Conservation (phyloP, 2,797 vertebrate genomes). For the Tympanoctomys barrerae region DNA sequence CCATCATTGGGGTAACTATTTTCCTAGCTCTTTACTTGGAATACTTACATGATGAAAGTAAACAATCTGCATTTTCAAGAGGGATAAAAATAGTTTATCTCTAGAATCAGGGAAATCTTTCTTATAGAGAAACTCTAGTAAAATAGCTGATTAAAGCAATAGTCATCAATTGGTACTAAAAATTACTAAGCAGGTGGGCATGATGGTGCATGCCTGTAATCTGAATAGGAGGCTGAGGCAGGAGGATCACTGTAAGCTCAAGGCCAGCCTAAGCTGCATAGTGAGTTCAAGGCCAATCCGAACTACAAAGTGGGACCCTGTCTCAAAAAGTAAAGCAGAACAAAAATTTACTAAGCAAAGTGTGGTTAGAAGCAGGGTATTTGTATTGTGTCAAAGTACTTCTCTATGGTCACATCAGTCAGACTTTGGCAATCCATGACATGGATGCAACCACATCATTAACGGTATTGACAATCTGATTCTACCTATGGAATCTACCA, state of each 20-base stretch:
- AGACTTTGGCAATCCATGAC: constrained; percentile 4
- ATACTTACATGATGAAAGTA: constrained; percentile 41
- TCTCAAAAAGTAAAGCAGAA: not conserved
- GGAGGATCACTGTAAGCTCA: not conserved
- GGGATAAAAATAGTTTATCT: not conserved
- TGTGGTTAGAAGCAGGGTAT: not conserved
- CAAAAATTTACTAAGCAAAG: constrained; percentile 57
- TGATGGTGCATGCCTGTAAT: not conserved
- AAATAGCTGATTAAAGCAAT: constrained; percentile 63
- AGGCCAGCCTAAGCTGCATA: not conserved
- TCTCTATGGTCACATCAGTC: not conserved
- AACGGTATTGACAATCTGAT: not conserved
- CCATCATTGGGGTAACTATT: constrained; percentile 4
- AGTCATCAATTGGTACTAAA: constrained; percentile 14
- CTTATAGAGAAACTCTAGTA: constrained; percentile 39
- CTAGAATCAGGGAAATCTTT: constrained; percentile 38
- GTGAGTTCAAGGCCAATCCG: not conserved
- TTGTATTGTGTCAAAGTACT: constrained; percentile 11
- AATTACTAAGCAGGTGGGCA: not conserved
- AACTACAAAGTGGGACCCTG: not conserved
- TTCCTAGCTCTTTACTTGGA: constrained; percentile 40
- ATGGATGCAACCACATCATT: not conserved
- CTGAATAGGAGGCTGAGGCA: not conserved
- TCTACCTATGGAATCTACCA: not conserved
- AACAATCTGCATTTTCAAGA: constrained; percentile 35